Conservation (phyloP, 2,797 vertebrate species). For the Rhynchotus rufescens region DNA sequence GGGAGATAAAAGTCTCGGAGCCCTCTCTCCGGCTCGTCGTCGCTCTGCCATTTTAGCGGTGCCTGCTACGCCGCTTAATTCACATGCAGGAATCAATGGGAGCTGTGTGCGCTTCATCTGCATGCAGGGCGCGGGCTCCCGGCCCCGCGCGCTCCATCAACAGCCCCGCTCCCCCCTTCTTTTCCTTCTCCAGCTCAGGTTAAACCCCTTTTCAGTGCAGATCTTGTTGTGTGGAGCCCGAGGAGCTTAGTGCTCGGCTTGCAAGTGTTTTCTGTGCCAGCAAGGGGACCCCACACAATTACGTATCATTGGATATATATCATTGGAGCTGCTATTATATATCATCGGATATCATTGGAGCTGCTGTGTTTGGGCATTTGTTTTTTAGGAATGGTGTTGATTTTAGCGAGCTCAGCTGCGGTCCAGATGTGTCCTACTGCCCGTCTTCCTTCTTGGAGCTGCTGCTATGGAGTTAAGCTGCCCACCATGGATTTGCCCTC, state of each 20-base stretch:
- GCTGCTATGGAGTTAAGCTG: neutral
- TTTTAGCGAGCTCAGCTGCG: neutral
- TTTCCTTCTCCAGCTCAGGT: slow-evolving; percentile 20
- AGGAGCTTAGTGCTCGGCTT: neutral
- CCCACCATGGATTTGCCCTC: neutral
- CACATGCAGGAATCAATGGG: neutral
- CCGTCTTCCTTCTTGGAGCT: neutral
- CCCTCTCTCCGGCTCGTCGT: neutral
- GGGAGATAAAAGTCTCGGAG: neutral
- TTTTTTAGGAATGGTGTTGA: neutral
- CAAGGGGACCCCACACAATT: neutral
- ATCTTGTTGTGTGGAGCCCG: neutral
- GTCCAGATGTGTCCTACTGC: neutral
- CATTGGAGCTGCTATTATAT: too few relatives aligned
- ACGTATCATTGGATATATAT: too few relatives aligned
- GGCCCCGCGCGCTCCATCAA: too few relatives aligned
- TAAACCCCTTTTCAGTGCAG: neutral
- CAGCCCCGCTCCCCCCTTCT: neutral
- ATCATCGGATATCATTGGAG: neutral
- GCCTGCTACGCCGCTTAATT: neutral
- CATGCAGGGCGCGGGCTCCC: neutral
- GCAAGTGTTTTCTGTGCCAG: neutral
- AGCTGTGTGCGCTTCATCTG: neutral
- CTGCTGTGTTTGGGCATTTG: neutral
- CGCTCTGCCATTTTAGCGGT: neutral